phyloP scores from a whole-genome alignment of 2,797 vertebrate genomes.

The Artibeus jamaicensis region DNA sequence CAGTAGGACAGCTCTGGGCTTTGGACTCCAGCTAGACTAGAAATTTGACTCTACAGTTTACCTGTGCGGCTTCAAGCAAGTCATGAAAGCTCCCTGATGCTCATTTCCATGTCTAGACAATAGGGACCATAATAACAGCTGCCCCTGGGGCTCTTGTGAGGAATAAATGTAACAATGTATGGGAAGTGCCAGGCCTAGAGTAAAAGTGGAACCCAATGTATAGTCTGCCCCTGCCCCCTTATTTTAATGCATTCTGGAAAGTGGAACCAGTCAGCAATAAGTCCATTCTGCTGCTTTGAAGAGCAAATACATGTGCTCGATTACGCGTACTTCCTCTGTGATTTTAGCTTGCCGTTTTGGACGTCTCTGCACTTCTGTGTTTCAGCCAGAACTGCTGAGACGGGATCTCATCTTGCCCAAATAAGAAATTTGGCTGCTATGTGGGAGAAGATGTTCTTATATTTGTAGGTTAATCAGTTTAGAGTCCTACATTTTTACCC shows the following conservation, averaged over 20 bases:
- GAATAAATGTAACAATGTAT: not conserved
- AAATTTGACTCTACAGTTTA: not conserved
- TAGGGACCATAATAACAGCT: not conserved
- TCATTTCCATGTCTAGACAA: not conserved
- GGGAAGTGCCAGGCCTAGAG: not conserved
- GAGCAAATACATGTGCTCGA: not conserved
- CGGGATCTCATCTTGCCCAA: not conserved
- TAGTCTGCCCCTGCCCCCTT: not conserved
- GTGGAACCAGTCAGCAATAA: not conserved
- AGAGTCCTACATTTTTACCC: not conserved
- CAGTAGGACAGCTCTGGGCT: not conserved
- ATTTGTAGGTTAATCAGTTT: not conserved
- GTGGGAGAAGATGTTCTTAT: not conserved
- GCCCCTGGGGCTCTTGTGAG: not conserved
- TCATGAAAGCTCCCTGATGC: not conserved
- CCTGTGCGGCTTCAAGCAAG: not conserved
- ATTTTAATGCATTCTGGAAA: not conserved
- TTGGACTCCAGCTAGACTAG: not conserved
- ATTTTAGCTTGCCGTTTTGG: constrained; percentile 30
- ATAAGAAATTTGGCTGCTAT: not conserved
- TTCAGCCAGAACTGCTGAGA: constrained; percentile 47
- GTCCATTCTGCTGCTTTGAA: constrained; percentile 2
- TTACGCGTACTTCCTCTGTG: not conserved
- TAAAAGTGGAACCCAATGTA: not conserved
- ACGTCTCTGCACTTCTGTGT: constrained; percentile 37